Evolutionary conservation across 2,888 invertebrate species (phyloP).

Genomic region (Mythimna albipuncta): DNA sequence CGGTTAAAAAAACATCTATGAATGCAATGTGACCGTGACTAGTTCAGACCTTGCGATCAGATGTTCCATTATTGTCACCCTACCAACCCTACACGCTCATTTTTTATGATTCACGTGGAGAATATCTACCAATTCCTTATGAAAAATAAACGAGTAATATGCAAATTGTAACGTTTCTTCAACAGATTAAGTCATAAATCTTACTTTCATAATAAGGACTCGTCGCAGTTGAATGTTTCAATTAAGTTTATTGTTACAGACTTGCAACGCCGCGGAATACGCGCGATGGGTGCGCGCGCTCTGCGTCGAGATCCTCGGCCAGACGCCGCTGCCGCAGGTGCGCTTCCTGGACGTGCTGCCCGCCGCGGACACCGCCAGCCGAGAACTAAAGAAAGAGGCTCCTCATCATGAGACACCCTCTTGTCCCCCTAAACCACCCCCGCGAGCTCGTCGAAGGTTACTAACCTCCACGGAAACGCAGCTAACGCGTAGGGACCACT

Average conservation of each 20-base stretch:
- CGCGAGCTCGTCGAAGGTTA: slow-evolving; percentile 84
- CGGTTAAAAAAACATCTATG: slow-evolving; percentile 64
- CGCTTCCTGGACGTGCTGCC: slow-evolving; percentile 93
- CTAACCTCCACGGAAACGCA: slow-evolving; percentile 83
- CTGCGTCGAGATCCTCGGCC: slow-evolving; percentile 94
- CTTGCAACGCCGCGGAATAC: slow-evolving; percentile 93
- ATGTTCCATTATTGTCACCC: slow-evolving; percentile 75
- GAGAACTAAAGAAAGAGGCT: slow-evolving; percentile 82
- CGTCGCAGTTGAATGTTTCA: slow-evolving; percentile 56
- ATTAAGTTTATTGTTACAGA: slow-evolving; percentile 89
- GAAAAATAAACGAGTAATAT: slow-evolving; percentile 43
- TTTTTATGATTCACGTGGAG: slow-evolving; percentile 50
- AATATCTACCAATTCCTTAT: slow-evolving; percentile 22
- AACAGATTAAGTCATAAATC: slow-evolving; percentile 72
- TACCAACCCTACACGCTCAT: slow-evolving; percentile 57
- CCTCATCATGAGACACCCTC: slow-evolving; percentile 79
- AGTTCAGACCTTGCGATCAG: slow-evolving; percentile 75
- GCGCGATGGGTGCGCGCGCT: slow-evolving; percentile 94
- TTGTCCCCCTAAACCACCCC: slow-evolving; percentile 86
- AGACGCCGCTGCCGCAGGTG: slow-evolving; percentile 93
- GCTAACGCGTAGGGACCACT: slow-evolving; percentile 84
- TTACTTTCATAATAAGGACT: slow-evolving; percentile 57
- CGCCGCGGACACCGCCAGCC: slow-evolving; percentile 89
- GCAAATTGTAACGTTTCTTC: slow-evolving; percentile 63
- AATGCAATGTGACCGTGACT: slow-evolving; percentile 75